A percentile compares a stretch with the other conserved stretches of the same genome.
These are phyloP conservation scores for Agrotis segetum DNA, from an alignment of 2,888 invertebrate genomes.

Conservation along the genomic window DNA sequence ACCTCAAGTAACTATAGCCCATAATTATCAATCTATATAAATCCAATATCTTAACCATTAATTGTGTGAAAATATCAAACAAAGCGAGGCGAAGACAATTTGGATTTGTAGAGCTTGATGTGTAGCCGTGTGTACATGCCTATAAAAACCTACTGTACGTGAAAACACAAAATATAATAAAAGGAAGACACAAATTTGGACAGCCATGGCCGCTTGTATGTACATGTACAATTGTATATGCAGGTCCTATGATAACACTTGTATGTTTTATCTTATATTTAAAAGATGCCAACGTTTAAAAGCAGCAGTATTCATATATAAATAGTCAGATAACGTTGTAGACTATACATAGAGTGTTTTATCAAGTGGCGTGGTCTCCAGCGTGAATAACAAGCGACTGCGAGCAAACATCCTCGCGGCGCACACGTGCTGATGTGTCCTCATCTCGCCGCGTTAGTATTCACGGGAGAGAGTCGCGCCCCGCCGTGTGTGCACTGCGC, in stretches of 20 bases:
- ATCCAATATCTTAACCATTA: too few species aligned
- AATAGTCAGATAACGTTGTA: constrained; percentile 18
- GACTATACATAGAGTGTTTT: constrained; percentile 22
- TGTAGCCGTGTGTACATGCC: too few species aligned
- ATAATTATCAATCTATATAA: too few species aligned
- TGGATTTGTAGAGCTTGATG: too few species aligned
- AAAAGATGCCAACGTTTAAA: neutral
- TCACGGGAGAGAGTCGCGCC: constrained; percentile 12
- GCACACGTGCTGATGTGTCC: constrained; percentile 7
- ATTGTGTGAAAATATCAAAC: too few species aligned
- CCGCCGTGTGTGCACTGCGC: constrained; percentile 1
- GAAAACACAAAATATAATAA: neutral
- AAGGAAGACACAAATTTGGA: too few species aligned
- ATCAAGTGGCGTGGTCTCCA: constrained; percentile 31
- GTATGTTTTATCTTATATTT: neutral
- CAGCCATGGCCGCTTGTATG: too few species aligned
- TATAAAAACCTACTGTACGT: too few species aligned
- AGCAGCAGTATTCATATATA: neutral
- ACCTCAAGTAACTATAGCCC: too few species aligned
- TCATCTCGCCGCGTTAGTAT: constrained; percentile 44
- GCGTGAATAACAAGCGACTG: constrained; percentile 49
- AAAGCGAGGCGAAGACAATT: too few species aligned
- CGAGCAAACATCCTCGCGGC: constrained; percentile 34
- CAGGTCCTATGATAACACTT: too few species aligned
- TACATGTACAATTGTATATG: too few species aligned